Percentiles rank a stretch among this genome's conserved stretches.
phyloP scores from a whole-genome alignment of 2,113 vertebrate genomes.

The Dicerorhinus sumatrensis region DNA sequence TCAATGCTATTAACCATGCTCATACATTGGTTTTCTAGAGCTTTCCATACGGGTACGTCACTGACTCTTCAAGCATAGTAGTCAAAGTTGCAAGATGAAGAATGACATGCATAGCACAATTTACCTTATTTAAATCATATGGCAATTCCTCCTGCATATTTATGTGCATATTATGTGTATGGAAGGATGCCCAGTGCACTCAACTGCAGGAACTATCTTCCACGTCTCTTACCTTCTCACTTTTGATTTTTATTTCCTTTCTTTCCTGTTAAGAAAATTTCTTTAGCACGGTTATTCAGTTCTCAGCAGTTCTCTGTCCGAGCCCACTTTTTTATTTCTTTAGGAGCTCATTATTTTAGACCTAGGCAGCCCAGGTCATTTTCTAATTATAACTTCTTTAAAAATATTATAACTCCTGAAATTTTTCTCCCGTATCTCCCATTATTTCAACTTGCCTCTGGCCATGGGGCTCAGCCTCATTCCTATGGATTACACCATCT shows the following conservation, averaged over 20 bases:
- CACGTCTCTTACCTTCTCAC: not conserved
- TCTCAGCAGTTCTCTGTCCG: not conserved
- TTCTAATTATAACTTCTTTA: not conserved
- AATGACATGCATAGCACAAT: rapidly evolving
- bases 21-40: not conserved
- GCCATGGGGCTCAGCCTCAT: not conserved
- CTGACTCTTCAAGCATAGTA: not conserved
- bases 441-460: not conserved
- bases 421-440: not conserved
- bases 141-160: rapidly evolving
- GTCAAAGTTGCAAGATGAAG: not conserved
- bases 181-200: not conserved
- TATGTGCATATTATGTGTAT: not conserved
- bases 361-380: not conserved
- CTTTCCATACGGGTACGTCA: not conserved
- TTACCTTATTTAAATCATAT: not conserved
- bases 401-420: not conserved
- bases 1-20: rapidly evolving
- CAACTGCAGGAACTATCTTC: not conserved
- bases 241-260: not conserved
- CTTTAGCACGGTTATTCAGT: too few relatives aligned
- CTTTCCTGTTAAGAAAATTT: not conserved
- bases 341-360: not conserved
- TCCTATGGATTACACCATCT: too few relatives aligned
- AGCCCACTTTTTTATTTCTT: not conserved